A percentile compares a stretch with the other conserved stretches of the same genome.
These are phyloP conservation scores for Ophioninae sp. DNA, from an alignment of 2,888 invertebrate species.

Conservation along the genomic window DNA sequence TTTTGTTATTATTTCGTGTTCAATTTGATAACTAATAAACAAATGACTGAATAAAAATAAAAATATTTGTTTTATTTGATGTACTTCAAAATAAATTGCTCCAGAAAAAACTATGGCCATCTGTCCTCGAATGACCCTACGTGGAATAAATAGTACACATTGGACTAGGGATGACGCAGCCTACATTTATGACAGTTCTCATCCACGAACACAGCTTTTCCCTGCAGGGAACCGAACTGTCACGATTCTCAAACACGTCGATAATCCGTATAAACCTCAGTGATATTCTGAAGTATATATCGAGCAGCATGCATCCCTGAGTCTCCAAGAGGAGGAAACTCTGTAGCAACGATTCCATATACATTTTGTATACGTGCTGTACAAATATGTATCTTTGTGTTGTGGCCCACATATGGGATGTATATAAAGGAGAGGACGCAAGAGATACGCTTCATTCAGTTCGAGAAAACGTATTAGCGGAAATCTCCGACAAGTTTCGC, in stretches of 20 bases:
- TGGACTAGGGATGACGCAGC: not conserved
- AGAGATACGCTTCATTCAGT: constrained; percentile 58
- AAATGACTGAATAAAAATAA: too few relatives aligned
- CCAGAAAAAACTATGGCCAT: too few relatives aligned
- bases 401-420: constrained; percentile 46
- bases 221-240: constrained; percentile 15
- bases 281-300: constrained; percentile 26
- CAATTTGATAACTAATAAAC: too few relatives aligned
- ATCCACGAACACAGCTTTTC: constrained; percentile 1
- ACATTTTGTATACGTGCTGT: constrained; percentile 2
- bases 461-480: constrained; percentile 61
- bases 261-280: constrained; percentile 46
- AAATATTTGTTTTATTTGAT: too few relatives aligned
- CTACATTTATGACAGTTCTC: not conserved
- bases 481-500: constrained; percentile 60
- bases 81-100: too few relatives aligned
- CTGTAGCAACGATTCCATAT: constrained; percentile 9
- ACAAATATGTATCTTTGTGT: constrained; percentile 8
- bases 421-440: constrained; percentile 49
- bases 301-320: not conserved
- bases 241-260: constrained; percentile 47
- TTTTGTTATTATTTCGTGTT: too few relatives aligned
- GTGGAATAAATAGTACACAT: too few relatives aligned
- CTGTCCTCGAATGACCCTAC: not conserved
- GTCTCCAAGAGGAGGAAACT: not conserved